Evolutionary conservation across 2,113 vertebrate species (phyloP).

Genomic region (Grammomys surdaster): DNA sequence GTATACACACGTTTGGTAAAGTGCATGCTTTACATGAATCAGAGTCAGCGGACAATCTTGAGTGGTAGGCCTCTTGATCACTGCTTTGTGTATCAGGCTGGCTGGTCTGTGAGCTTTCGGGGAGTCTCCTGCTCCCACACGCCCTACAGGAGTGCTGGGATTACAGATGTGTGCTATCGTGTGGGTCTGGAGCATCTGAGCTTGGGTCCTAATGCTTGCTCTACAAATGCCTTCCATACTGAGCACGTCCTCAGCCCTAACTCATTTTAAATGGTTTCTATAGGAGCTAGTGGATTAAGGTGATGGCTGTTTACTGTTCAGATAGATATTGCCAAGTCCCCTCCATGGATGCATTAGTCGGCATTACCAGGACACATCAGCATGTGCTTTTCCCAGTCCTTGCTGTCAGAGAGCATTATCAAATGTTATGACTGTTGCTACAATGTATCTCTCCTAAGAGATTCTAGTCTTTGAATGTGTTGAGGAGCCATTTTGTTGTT

Average conservation of each 20-base stretch:
- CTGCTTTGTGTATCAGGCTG: too few relatives aligned
- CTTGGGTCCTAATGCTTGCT: background rate
- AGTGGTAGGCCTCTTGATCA: background rate
- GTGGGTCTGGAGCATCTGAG: background rate
- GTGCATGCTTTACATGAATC: too few relatives aligned
- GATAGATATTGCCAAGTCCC: background rate
- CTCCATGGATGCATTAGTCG: background rate
- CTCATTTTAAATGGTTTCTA: background rate
- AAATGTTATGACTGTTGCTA: background rate
- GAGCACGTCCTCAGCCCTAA: background rate
- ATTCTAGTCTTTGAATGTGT: background rate
- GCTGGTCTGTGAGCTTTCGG: background rate
- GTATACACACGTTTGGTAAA: too few relatives aligned
- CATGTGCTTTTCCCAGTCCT: background rate
- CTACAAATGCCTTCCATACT: background rate
- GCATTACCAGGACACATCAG: background rate
- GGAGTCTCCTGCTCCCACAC: background rate
- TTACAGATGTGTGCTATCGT: background rate
- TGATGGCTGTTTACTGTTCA: slow-evolving; percentile 2
- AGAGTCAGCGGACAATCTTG: background rate
- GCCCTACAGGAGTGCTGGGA: background rate
- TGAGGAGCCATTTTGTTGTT: background rate
- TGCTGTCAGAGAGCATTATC: background rate
- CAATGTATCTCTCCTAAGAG: slow-evolving; percentile 32
- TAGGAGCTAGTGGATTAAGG: background rate